Evolutionary conservation across 2,888 invertebrate genomes (phyloP), one percentile per base, ranked within the genome.

Genomic region (Ptychoptera contaminata): DNA sequence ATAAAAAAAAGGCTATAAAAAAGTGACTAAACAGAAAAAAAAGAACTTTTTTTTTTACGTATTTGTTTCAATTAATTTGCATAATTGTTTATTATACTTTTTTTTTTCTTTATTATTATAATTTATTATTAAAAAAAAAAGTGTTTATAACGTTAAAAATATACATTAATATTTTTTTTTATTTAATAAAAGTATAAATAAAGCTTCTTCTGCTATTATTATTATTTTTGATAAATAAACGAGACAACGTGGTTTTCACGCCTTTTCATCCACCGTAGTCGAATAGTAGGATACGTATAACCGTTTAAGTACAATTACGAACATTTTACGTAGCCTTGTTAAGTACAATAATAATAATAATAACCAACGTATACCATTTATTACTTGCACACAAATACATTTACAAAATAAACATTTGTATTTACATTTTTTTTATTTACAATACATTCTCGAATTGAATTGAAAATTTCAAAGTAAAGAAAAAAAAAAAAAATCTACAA

Each of bases 211-310:
- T 36, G 3, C 12, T n/a, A 5, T 35, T 35, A 8, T 35, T 11
- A 11, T 35, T 35, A 11, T 8, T 32, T 42, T 30, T 16, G 30
- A 40, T 30, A 23, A 23, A 23, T 23, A 23, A 49, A 48, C 48
- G 45, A 45, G 43, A 49, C 49, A 49, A 49, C 49, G 49, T 49
- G 49, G 49, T 49, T 47, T 45, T 40, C 42, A 42, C 42, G 42
- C 42, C 42, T 42, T 42, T 42, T 31, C 30, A 40, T 34, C 34
- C 34, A 42, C 34, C 34, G 30, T 34, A 16, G 35, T 23, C 34
- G 34, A 34, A 23, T 5, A 23, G 23, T 23, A 23, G 23, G 23
- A 23, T 23, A 23, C 23, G 23, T 23, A 23, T 23, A 5, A 23
- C 23, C 23, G 23, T 23, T 23, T 23, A 23, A 23, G 23, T 23